Evolutionary conservation across 2,113 vertebrate species (phyloP).

Genomic region (Pterocles burchelli): DNA sequence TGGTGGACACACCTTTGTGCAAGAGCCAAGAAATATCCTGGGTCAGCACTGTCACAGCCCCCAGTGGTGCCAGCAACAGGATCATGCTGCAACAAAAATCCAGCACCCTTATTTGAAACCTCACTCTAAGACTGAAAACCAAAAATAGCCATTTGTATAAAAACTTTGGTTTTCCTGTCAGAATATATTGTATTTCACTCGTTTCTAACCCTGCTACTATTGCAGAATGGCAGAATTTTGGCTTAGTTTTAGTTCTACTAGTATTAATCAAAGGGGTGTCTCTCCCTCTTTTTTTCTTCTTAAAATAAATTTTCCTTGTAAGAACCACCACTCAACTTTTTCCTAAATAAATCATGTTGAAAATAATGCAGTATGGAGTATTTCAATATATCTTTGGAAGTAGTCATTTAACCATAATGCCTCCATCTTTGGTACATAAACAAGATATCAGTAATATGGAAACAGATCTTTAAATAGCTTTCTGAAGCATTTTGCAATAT

Average conservation of each 20-base stretch:
- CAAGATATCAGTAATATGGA: not conserved
- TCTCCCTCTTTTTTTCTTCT: not conserved
- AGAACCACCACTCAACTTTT: not conserved
- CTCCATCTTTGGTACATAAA: not conserved
- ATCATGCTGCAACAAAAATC: not conserved
- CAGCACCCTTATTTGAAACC: not conserved
- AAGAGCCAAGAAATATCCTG: not conserved
- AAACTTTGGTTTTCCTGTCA: not conserved
- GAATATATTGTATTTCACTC: not conserved
- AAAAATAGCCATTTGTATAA: not conserved
- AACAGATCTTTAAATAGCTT: not conserved
- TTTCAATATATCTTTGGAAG: not conserved
- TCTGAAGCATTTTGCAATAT: not conserved
- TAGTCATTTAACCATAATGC: not conserved
- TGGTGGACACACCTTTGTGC: not conserved
- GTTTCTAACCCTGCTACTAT: not conserved
- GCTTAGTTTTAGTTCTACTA: not conserved
- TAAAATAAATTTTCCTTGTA: not conserved
- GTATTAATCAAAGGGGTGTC: not conserved
- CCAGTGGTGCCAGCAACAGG: not conserved
- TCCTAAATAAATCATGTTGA: slow-evolving; percentile 10
- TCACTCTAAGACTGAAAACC: not conserved
- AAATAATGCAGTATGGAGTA: not conserved
- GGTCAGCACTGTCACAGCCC: rapidly evolving
- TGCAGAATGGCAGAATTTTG: not conserved